phyloP scores from a whole-genome alignment of 2,113 vertebrate genomes.

The Colius striatus region DNA sequence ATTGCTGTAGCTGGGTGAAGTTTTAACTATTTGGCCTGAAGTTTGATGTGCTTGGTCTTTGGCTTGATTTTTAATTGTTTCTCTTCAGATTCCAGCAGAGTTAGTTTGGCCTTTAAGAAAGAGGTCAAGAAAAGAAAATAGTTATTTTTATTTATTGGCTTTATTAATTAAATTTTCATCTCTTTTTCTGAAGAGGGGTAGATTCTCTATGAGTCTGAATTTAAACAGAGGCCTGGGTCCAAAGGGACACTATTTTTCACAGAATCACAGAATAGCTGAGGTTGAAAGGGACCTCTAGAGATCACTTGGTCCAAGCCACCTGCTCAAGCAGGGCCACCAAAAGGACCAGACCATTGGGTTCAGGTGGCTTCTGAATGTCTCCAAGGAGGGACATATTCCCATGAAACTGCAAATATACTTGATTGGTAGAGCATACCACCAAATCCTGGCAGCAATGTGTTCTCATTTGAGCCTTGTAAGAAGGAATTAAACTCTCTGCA shows the following conservation, averaged over 20 bases:
- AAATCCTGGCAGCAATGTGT: not conserved
- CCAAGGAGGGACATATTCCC: not conserved
- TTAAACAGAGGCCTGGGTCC: not conserved
- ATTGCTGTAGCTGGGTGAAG: not conserved
- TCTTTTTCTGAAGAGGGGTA: not conserved
- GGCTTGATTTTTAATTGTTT: not conserved
- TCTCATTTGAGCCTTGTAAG: not conserved
- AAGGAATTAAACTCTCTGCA: not conserved
- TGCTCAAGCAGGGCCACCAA: not conserved
- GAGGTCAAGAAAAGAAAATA: not conserved
- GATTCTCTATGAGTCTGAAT: not conserved
- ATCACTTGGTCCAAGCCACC: not conserved
- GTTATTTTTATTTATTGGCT: not conserved
- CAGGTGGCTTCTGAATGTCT: not conserved
- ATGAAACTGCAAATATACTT: not conserved
- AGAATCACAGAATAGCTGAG: not conserved
- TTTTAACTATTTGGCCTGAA: constrained; percentile 43
- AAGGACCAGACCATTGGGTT: not conserved
- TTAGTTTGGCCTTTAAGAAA: not conserved
- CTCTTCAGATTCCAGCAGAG: not conserved
- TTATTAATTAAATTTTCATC: not conserved
- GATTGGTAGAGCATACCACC: not conserved
- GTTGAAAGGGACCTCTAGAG: not conserved
- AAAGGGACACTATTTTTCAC: not conserved
- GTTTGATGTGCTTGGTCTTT: not conserved